Evolutionary conservation across 2,113 vertebrate species (phyloP).

Genomic region (Ginglymostoma cirratum): DNA sequence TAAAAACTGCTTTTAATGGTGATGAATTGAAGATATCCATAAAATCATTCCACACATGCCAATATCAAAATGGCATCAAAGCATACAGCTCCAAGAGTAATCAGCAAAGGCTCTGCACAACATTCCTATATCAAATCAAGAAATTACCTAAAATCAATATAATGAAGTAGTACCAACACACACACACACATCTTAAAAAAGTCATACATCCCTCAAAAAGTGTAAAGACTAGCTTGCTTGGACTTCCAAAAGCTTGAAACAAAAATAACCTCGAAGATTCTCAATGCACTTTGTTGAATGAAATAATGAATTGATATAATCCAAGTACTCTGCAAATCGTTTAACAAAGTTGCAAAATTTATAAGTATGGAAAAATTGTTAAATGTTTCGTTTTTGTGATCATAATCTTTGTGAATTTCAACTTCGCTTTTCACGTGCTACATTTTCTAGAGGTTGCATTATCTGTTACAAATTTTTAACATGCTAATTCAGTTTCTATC

Average conservation of each 20-base stretch:
- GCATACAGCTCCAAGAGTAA: neutral
- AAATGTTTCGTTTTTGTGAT: neutral
- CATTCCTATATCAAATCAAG: neutral
- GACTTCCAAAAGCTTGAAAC: neutral
- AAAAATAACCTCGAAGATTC: neutral
- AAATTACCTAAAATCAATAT: neutral
- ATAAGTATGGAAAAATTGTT: neutral
- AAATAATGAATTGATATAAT: neutral
- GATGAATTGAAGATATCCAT: neutral
- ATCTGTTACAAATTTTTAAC: neutral
- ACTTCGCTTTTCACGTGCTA: neutral
- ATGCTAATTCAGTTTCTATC: neutral
- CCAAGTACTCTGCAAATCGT: neutral
- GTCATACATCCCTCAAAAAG: too few species aligned
- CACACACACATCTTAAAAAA: neutral
- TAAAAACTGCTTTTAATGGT: neutral
- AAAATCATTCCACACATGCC: neutral
- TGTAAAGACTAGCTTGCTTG: neutral
- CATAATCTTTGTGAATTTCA: neutral
- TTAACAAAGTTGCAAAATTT: neutral
- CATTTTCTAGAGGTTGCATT: neutral
- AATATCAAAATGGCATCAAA: neutral
- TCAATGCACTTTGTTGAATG: neutral
- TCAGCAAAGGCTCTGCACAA: neutral
- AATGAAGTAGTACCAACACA: neutral